Base-by-base conservation (phyloP, 2,113 vertebrate species). In the Melanocharis versteri region DNA sequence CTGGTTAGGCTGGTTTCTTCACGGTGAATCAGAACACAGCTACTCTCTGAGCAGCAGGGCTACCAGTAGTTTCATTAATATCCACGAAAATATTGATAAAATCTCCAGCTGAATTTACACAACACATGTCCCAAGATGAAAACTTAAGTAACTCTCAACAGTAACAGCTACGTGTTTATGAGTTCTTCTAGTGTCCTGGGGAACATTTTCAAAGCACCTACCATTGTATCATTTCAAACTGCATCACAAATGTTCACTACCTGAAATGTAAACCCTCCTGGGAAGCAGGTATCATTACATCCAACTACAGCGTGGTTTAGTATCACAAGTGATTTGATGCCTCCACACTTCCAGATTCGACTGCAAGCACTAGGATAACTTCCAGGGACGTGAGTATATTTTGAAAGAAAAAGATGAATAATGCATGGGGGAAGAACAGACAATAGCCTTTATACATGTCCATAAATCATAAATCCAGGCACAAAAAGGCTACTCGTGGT, bases 161-260 rank as follows among this genome's bases (percentile, higher is more conserved):
- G 56, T 7, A 93, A 60, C 30, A 83, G n/a, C 35, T 78, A 33
- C 7, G 11, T 37, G 23, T 92, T 95, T 96, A 75, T 50, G 65
- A 90, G 53, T 35, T 50, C 35, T 89, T 87, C 66, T 18, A 30
- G 24, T 31, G 45, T 93, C 89, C 80, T 40, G 40, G 62, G 87
- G 73, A 93, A 79, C 76, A 81, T 81, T 95, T 94, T 89, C 87
- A 91, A 96, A 94, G 62, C 39, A 91, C 72, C 37, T 87, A 31
- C n/a, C 47, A 73, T 20, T 53, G 66, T 27, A 88, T 47, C 58
- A 88, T 68, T 83, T 93, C 69, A 84, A 79, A 94, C 22, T 30
- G 66, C 44, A 90, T 83, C 71, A 88, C 60, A 73, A 86, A 91
- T 68, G 50, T 33, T 92, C 91, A 71, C 60, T 76, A 64, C 23